Conservation (phyloP, 2,113 vertebrate genomes). For the Trinectes maculatus region DNA sequence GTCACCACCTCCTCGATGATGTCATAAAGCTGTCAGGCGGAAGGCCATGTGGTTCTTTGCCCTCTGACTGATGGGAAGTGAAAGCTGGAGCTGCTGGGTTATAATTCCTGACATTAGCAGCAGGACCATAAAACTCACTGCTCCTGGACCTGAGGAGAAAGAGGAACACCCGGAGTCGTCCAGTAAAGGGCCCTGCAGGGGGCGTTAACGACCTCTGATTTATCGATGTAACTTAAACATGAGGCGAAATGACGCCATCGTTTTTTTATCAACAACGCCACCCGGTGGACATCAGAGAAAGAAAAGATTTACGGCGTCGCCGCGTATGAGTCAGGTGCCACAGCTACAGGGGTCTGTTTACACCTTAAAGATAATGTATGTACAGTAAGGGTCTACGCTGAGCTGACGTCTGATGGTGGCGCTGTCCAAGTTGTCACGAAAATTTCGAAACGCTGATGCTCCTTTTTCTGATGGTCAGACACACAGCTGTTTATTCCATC, state of each 20-base stretch:
- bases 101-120: conserved; percentile 72
- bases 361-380: neutral
- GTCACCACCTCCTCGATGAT: conserved; percentile 39
- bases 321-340: neutral
- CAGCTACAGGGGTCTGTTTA: neutral
- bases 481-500: no score
- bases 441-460: no score
- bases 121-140: conserved; percentile 60
- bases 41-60: conserved; percentile 36
- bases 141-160: conserved; percentile 55
- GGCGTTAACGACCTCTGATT: conserved; percentile 53
- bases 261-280: conserved; percentile 45
- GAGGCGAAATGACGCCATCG: conserved; percentile 51
- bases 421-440: no score
- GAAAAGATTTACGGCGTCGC: conserved; percentile 11
- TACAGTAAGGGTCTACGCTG: no score
- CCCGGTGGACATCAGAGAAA: conserved; percentile 21
- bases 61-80: conserved; percentile 68
- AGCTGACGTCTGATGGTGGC: no score
- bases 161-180: conserved; percentile 46
- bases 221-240: conserved; percentile 61
- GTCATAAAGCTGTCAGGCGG: conserved; percentile 50
- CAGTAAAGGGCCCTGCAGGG: conserved; percentile 25
- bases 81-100: conserved; percentile 56
- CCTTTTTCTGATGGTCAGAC: no score